Evolutionary conservation across 2,797 vertebrate genomes (phyloP).

Genomic region (Luscinia luscinia): DNA sequence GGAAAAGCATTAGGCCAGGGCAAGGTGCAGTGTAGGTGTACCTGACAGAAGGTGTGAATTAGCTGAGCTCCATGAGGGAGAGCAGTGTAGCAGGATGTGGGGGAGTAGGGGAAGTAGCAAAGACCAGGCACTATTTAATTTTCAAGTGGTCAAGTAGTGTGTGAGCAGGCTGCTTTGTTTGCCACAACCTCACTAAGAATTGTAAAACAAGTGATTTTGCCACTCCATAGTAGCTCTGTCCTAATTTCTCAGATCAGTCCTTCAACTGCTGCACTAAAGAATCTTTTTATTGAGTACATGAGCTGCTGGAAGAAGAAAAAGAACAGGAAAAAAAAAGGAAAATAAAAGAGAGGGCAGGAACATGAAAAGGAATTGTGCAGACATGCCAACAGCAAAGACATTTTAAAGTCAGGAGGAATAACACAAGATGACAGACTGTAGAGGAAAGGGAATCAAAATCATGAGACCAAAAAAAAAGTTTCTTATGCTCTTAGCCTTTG

Average conservation of each 20-base stretch:
- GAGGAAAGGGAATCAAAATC: slow-evolving; percentile 46
- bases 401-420: slow-evolving; percentile 44
- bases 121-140: background rate
- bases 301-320: background rate
- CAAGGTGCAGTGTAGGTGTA: background rate
- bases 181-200: background rate
- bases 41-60: background rate
- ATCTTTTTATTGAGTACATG: background rate
- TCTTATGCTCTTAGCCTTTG: slow-evolving; percentile 33
- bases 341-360: background rate
- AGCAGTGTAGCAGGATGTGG: background rate
- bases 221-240: background rate
- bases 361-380: slow-evolving; percentile 21
- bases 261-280: background rate
- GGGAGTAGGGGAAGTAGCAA: background rate
- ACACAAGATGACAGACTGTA: slow-evolving; percentile 17
- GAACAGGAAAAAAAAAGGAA: no score
- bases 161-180: background rate
- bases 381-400: slow-evolving; percentile 58
- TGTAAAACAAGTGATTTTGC: background rate
- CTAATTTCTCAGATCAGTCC: background rate
- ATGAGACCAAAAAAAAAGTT: slow-evolving; percentile 5
- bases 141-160: background rate
- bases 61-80: background rate
- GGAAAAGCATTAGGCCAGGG: background rate